Evolutionary conservation across 2,888 invertebrate species (phyloP).

Genomic region (Chrysolina oricalcia): DNA sequence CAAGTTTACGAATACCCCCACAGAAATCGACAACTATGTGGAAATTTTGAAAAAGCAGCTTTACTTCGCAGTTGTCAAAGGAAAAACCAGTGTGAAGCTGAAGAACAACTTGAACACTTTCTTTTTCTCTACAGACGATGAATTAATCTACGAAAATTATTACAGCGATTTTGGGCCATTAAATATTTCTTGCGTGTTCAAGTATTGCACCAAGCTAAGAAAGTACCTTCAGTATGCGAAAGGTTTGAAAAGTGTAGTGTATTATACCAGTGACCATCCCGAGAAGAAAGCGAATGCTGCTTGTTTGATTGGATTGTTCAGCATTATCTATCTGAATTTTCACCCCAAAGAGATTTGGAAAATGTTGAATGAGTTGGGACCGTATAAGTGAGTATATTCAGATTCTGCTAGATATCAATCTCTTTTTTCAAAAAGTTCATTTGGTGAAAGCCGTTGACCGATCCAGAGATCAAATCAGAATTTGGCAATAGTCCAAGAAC

Average conservation of each 20-base stretch:
- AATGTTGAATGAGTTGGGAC: slow-evolving; percentile 75
- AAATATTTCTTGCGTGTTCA: slow-evolving; percentile 89
- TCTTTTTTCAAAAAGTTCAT: too few relatives aligned
- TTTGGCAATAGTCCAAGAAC: too few relatives aligned
- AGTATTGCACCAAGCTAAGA: slow-evolving; percentile 86
- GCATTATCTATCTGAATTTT: slow-evolving; percentile 82
- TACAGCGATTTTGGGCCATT: slow-evolving; percentile 93
- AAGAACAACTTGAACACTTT: slow-evolving; percentile 80
- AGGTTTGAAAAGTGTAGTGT: slow-evolving; percentile 83
- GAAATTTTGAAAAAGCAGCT: slow-evolving; percentile 73
- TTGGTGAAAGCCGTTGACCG: too few relatives aligned
- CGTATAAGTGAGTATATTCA: slow-evolving; percentile 63
- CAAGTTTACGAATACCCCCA: slow-evolving; percentile 49
- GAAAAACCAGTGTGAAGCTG: slow-evolving; percentile 76
- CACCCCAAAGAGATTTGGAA: slow-evolving; percentile 81
- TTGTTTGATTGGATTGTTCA: slow-evolving; percentile 88
- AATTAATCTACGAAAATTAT: slow-evolving; percentile 87
- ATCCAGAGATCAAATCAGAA: too few relatives aligned
- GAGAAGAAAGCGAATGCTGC: slow-evolving; percentile 90
- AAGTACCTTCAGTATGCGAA: slow-evolving; percentile 81
- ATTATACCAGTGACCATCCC: slow-evolving; percentile 84
- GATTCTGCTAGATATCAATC: too few relatives aligned
- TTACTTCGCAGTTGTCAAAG: slow-evolving; percentile 83
- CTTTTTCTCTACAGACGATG: slow-evolving; percentile 86
- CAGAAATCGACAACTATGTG: slow-evolving; percentile 65